Percentiles rank a stretch among this genome's conserved stretches.
These are phyloP conservation scores for Malacoraja senta DNA, from an alignment of 2,797 vertebrate genomes.

Conservation along the genomic window DNA sequence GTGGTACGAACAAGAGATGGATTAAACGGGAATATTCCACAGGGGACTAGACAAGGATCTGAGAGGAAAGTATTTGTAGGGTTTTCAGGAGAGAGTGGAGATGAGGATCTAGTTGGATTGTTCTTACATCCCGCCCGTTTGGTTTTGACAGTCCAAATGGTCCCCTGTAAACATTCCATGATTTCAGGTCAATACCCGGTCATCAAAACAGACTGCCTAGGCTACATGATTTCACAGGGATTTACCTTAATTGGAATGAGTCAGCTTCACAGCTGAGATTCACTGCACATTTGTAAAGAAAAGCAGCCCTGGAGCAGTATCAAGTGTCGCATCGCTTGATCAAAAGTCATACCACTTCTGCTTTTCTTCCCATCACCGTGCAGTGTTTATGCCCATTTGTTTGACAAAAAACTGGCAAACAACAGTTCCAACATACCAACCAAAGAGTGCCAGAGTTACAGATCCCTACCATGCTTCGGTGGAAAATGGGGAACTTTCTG, in stretches of 20 bases:
- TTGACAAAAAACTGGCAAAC: neutral
- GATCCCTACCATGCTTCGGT: neutral
- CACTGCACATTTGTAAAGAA: neutral
- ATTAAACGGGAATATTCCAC: no score
- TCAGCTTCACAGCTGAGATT: conserved; percentile 9
- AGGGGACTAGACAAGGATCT: no score
- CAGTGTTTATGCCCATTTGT: neutral
- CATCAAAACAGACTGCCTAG: neutral
- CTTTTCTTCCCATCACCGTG: neutral
- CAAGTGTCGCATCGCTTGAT: neutral
- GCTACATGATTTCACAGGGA: neutral
- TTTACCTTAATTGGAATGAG: conserved; percentile 25
- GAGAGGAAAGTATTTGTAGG: no score
- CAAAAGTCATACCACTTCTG: neutral
- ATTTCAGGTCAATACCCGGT: neutral
- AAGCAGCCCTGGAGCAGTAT: neutral
- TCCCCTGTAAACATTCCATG: no score
- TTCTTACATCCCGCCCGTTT: no score
- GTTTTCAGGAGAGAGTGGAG: no score
- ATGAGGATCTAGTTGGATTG: no score
- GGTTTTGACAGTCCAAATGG: no score
- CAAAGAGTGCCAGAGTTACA: neutral
- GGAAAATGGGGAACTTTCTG: neutral
- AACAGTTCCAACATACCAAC: neutral
- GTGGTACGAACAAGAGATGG: no score